These are phyloP conservation scores for Hydrozoanthus tunicans DNA, from an alignment of 64 coral and sea anemone genomes.

Conservation along the genomic window DNA sequence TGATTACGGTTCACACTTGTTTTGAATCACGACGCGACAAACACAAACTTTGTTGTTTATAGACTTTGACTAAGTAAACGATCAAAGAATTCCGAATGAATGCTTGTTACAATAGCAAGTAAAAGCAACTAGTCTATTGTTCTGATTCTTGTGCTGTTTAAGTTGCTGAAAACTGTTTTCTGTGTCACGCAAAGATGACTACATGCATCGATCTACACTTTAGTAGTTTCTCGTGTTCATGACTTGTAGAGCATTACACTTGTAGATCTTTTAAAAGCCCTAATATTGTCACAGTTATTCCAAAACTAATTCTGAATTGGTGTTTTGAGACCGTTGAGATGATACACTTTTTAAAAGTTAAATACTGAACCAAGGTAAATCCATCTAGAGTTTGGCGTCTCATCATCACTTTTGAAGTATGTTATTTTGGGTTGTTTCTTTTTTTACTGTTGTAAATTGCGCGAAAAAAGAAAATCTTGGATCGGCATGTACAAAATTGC, in stretches of 20 bases:
- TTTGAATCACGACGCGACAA: too few species aligned
- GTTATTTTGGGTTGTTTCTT: too few species aligned
- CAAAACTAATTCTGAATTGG: neutral
- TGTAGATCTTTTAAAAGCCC: neutral
- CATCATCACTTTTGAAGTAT: too few species aligned
- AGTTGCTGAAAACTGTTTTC: neutral
- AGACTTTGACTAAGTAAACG: neutral
- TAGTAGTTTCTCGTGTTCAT: neutral
- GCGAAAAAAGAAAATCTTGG: too few species aligned
- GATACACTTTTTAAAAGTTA: too few species aligned
- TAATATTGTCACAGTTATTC: neutral
- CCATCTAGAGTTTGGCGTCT: too few species aligned
- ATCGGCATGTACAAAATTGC: too few species aligned
- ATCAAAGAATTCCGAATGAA: neutral
- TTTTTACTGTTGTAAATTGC: too few species aligned
- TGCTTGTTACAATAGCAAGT: neutral
- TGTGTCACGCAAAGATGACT: neutral
- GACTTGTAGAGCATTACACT: neutral
- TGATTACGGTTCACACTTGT: too few species aligned
- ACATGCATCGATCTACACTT: neutral
- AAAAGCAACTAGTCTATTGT: neutral
- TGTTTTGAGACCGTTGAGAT: neutral
- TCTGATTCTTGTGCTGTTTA: neutral
- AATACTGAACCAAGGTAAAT: too few species aligned
- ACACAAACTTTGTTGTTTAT: neutral